A percentile compares a stretch with the other conserved stretches of the same genome.
Conservation (phyloP, 2,888 invertebrate genomes). For the Hoplodrina ambigua region DNA sequence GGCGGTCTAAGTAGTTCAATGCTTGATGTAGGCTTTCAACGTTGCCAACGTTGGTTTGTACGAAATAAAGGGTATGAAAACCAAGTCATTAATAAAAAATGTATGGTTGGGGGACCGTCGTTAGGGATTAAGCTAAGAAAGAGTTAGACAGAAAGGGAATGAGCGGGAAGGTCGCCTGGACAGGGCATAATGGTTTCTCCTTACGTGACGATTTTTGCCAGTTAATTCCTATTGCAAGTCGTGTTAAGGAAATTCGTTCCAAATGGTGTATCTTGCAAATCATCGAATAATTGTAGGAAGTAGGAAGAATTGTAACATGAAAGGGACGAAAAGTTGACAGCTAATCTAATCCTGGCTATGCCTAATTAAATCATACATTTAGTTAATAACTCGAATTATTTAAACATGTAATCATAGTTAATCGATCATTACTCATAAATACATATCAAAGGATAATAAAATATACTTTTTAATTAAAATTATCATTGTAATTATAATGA, state of each 20-base stretch:
- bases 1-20: background rate
- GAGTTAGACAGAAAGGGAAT: no score
- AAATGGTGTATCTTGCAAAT: no score
- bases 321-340: background rate
- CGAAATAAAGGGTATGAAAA: background rate
- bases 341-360: conserved; percentile 23
- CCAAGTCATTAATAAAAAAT: no score
- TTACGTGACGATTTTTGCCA: no score
- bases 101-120: no score
- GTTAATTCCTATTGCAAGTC: no score
- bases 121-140: no score
- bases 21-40: background rate
- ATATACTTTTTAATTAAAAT: conserved; percentile 68
- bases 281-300: no score
- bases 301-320: no score
- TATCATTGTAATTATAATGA: conserved; percentile 75
- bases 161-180: no score
- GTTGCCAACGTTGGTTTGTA: background rate
- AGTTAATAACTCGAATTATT: conserved; percentile 53
- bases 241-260: no score
- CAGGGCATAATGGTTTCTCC: no score
- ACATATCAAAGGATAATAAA: conserved; percentile 85
- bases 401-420: conserved; percentile 56
- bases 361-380: conserved; percentile 31
- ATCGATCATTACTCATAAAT: conserved; percentile 62